Evolutionary conservation across 2,888 invertebrate species (phyloP), one percentile per base, ranked within the genome.

Genomic region (Hybos culiciformis): DNA sequence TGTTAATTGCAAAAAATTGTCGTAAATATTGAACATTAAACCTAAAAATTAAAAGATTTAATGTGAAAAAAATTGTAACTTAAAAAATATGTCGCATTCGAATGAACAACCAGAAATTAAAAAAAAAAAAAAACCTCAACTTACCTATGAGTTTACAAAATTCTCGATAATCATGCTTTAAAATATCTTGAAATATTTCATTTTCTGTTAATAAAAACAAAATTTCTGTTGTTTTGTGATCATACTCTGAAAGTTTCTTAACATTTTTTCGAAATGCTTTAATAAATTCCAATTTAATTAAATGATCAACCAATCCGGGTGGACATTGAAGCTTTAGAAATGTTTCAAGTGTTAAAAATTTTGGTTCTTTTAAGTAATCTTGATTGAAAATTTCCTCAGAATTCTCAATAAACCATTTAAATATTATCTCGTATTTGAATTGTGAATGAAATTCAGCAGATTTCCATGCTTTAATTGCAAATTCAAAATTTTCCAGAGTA

Each of bases 381-480:
- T 21, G 37, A 15, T 32, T 24, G 21, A 18, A 14, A n/a, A 39
- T 11, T 18, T 42, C 18, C 4, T 23, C 9, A n/a, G 45, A 33
- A 33, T 53, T 48, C 5, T 53, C 44, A 4, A 47, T 43, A 8
- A 66, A 48, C 63, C 65, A 66, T 15, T 54, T 44, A 3, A 61
- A 46, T 5, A 63, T 48, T 5, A 57, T 50, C 46, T 66, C 62
- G 40, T 63, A 60, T 53, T 66, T 66, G 26, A 50, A 54, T 9
- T 54, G 41, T 24, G 61, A 48, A 1, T 52, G 49, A 24, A 66
- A 60, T 39, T 66, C 65, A 0, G 57, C 50, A 0, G 66, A 62
- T 45, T 60, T 60, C 62, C 65, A 66, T 8, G 60, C 57, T 48
- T 60, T 63, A 3, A 62, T 51, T 0, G 58, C 62, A 44, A 66